These are phyloP conservation scores for Andricus grossulariae DNA, from an alignment of 1,140 invertebrate genomes.

Conservation along the genomic window DNA sequence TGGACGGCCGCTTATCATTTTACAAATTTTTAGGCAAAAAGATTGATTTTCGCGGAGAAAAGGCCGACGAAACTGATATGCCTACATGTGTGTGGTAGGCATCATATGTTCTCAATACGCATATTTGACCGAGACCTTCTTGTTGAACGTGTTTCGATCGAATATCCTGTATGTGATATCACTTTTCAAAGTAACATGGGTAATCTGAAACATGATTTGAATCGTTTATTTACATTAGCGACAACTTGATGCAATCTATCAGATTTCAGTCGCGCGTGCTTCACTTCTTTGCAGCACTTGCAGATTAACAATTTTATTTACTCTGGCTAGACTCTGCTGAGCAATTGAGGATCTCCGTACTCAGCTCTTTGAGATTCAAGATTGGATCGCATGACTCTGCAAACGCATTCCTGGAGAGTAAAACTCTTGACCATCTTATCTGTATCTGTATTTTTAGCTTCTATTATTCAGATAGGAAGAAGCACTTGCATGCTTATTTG, in stretches of 20 bases:
- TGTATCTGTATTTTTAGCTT: no score
- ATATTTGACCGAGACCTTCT: conserved; percentile 32
- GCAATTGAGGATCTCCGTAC: conserved; percentile 41
- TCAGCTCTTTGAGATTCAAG: conserved; percentile 39
- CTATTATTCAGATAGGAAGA: no score
- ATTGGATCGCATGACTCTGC: conserved; percentile 53
- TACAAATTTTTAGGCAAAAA: no score
- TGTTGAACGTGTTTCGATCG: conserved; percentile 35
- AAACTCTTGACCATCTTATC: no score
- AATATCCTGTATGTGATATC: conserved; percentile 34
- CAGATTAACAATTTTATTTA: conserved; percentile 37
- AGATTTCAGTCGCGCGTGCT: conserved; percentile 59
- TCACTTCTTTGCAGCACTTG: conserved; percentile 54
- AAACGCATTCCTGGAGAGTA: conserved; percentile 51
- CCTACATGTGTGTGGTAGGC: no score
- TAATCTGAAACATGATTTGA: conserved; percentile 36
- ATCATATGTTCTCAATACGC: no score
- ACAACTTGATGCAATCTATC: conserved; percentile 45
- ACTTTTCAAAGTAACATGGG: neutral
- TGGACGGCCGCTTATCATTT: no score
- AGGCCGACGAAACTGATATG: no score
- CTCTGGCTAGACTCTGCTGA: conserved; percentile 36
- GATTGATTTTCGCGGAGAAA: no score
- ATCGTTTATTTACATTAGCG: conserved; percentile 52
- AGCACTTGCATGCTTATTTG: no score